Percentiles rank a stretch among this genome's conserved stretches.
phyloP scores from a whole-genome alignment of 2,888 invertebrate species.

The Pseudococcus jackbeardsleyi region DNA sequence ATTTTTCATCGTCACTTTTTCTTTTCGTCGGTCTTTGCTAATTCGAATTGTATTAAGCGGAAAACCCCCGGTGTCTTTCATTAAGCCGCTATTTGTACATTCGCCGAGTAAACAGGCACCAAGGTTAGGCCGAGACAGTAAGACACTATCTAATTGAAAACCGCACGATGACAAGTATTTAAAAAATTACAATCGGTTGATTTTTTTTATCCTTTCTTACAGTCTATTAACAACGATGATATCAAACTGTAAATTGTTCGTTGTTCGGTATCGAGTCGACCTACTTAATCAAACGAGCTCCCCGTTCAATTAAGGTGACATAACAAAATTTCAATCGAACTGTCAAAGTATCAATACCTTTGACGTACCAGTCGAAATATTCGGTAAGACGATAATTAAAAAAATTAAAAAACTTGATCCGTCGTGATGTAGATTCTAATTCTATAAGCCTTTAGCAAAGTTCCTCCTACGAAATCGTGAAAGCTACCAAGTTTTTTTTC shows the following conservation, averaged over 20 bases:
- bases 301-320: slow-evolving; percentile 7
- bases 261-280: slow-evolving; percentile 13
- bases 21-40: neutral
- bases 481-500: neutral
- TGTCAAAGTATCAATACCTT: slow-evolving; percentile 17
- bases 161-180: slow-evolving; percentile 44
- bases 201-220: neutral
- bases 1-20: neutral
- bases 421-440: neutral
- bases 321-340: slow-evolving; percentile 22
- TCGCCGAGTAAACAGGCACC: slow-evolving; percentile 6
- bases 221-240: slow-evolving; percentile 6
- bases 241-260: slow-evolving; percentile 15
- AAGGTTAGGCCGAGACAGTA: neutral
- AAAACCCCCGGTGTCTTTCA: neutral
- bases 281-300: slow-evolving; percentile 21
- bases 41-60: neutral
- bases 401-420: neutral
- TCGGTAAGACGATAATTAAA: neutral
- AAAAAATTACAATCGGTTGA: slow-evolving; percentile 28
- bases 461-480: neutral
- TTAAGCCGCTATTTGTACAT: slow-evolving; percentile 20
- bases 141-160: slow-evolving; percentile 15
- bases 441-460: neutral
- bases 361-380: neutral